Conservation (phyloP, 92 coral and sea anemone species). For the Actinernus sp. region DNA sequence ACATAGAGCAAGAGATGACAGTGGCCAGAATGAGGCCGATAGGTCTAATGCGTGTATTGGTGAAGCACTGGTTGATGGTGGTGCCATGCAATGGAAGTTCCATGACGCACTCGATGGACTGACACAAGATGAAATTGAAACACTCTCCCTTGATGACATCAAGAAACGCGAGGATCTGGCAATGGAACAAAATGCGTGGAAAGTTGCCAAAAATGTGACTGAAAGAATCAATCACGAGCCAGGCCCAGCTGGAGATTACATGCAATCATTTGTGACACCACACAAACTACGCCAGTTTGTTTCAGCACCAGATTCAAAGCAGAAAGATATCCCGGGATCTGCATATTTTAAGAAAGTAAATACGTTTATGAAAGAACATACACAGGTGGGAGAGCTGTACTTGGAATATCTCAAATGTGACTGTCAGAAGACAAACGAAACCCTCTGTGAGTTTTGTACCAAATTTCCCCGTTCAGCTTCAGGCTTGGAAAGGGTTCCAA, state of each 20-base stretch:
- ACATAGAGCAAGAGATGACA: slow-evolving; percentile 45
- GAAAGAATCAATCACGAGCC: too few relatives aligned
- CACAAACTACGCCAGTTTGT: slow-evolving; percentile 29
- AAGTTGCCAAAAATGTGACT: slow-evolving; percentile 40
- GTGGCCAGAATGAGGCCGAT: slow-evolving; percentile 72
- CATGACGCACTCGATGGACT: slow-evolving; percentile 45
- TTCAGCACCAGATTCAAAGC: not conserved
- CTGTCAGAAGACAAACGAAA: slow-evolving; percentile 12
- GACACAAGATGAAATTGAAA: slow-evolving; percentile 27
- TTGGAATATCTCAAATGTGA: slow-evolving; percentile 41
- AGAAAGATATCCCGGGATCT: slow-evolving; percentile 1
- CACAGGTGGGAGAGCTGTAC: slow-evolving; percentile 36
- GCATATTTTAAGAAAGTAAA: slow-evolving; percentile 16
- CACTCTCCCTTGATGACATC: slow-evolving; percentile 45
- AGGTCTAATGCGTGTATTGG: slow-evolving; percentile 59
- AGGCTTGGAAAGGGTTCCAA: slow-evolving; percentile 41
- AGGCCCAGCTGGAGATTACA: slow-evolving; percentile 62
- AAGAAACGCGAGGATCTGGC: slow-evolving; percentile 48
- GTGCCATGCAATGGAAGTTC: slow-evolving; percentile 42
- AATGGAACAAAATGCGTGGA: slow-evolving; percentile 57
- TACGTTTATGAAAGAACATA: slow-evolving; percentile 29
- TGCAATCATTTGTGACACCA: slow-evolving; percentile 51
- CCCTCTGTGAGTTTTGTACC: slow-evolving; percentile 43
- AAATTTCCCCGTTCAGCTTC: slow-evolving; percentile 28
- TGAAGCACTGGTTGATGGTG: slow-evolving; percentile 52